Conservation (phyloP, 2,113 vertebrate genomes). For the Spermophilus dauricus region DNA sequence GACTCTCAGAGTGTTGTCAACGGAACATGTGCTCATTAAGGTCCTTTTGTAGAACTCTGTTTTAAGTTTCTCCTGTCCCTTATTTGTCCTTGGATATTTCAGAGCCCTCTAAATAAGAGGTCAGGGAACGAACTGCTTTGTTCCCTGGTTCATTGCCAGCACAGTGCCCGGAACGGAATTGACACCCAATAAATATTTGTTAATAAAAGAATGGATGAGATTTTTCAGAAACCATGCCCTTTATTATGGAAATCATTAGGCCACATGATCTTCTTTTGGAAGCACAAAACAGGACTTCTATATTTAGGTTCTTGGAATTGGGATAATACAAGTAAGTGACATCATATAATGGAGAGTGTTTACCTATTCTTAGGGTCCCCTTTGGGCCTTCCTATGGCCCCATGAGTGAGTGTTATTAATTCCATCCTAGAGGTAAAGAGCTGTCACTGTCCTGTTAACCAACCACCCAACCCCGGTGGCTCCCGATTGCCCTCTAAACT, state of each 20-base stretch:
- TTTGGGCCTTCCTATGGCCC: neutral
- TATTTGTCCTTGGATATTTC: constrained; percentile 1
- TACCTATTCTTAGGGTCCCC: neutral
- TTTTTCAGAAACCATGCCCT: neutral
- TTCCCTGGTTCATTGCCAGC: constrained; percentile 36
- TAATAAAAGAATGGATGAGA: constrained; percentile 38
- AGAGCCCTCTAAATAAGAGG: neutral
- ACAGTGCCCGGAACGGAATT: neutral
- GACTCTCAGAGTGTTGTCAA: neutral
- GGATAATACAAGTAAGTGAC: neutral
- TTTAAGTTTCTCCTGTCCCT: neutral
- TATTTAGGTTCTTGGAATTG: constrained; percentile 34
- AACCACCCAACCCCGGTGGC: neutral
- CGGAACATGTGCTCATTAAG: no score
- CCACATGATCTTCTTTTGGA: constrained; percentile 50
- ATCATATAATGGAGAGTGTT: neutral
- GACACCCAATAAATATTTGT: constrained; percentile 44
- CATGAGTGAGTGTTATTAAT: neutral
- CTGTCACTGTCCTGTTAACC: no score
- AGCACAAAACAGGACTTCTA: constrained; percentile 28
- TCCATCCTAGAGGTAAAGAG: neutral
- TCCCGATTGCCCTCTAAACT: neutral
- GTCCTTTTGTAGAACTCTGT: neutral
- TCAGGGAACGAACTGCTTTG: neutral
- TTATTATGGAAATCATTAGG: constrained; percentile 58